Percentiles rank a stretch among this genome's conserved stretches.
These are phyloP conservation scores for Trichopoda pennipes DNA, from an alignment of 2,888 invertebrate species.

Conservation along the genomic window DNA sequence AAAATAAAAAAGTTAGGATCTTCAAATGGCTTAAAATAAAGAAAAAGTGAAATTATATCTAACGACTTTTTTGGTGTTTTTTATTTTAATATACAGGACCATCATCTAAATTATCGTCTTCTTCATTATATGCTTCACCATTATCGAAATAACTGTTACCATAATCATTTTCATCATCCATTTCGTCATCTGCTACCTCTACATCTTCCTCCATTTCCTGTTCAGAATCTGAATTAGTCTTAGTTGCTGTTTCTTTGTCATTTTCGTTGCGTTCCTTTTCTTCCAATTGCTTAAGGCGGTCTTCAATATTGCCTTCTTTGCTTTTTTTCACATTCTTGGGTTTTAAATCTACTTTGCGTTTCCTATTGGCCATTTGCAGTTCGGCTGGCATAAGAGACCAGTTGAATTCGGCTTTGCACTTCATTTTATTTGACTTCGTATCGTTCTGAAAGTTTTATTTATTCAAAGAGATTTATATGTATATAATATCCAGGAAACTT, in stretches of 20 bases:
- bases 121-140: constrained; percentile 92
- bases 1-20: constrained; percentile 68
- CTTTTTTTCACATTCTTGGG: constrained; percentile 70
- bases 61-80: not conserved
- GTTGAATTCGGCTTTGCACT: constrained; percentile 76
- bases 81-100: constrained; percentile 86
- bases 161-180: constrained; percentile 94
- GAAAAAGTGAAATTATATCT: constrained; percentile 36
- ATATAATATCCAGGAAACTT: constrained; percentile 25
- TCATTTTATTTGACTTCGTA: constrained; percentile 74
- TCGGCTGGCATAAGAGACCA: constrained; percentile 86
- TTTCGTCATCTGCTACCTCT: constrained; percentile 86
- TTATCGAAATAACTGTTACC: constrained; percentile 94
- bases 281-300: constrained; percentile 85
- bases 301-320: constrained; percentile 75
- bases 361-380: constrained; percentile 77
- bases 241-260: constrained; percentile 84
- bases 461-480: not conserved
- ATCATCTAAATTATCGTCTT: constrained; percentile 92
- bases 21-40: constrained; percentile 73
- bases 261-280: constrained; percentile 83
- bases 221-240: constrained; percentile 84
- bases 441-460: constrained; percentile 72
- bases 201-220: constrained; percentile 74
- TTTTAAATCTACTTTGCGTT: constrained; percentile 71